Conservation (phyloP, 2,113 vertebrate genomes). For the Puffinus mauretanicus region DNA sequence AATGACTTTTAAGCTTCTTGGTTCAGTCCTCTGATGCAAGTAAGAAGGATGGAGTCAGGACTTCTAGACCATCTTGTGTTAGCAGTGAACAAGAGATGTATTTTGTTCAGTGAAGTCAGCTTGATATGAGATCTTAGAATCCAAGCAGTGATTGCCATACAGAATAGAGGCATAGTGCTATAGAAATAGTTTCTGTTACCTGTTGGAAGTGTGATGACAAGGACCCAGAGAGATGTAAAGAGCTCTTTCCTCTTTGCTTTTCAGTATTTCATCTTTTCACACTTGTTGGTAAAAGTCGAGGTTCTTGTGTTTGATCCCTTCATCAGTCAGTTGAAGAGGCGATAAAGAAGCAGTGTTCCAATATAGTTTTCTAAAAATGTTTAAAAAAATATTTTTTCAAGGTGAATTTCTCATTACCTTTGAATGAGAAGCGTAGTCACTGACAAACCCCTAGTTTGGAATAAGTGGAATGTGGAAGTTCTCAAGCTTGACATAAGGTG, state of each 20-base stretch:
- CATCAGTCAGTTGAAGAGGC: not conserved
- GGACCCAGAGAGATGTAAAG: not conserved
- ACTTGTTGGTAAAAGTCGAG: not conserved
- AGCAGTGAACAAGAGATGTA: not conserved
- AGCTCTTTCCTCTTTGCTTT: not conserved
- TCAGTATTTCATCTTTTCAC: not conserved
- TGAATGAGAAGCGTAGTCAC: not conserved
- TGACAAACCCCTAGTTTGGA: not conserved
- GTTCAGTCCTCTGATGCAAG: not conserved
- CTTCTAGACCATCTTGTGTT: not conserved
- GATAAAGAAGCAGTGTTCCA: not conserved
- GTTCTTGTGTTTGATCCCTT: not conserved
- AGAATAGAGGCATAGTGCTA: not conserved
- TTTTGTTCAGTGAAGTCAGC: not conserved
- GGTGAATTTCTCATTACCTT: not conserved
- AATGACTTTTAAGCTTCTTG: not conserved
- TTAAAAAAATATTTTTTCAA: not conserved
- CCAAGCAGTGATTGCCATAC: not conserved
- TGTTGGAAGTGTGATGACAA: not conserved
- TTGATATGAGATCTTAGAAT: not conserved
- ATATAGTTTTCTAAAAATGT: not conserved
- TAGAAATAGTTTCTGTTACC: not conserved
- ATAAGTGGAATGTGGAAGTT: not conserved
- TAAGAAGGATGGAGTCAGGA: not conserved
- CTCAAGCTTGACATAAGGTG: not conserved